Evolutionary conservation across 2,888 invertebrate species (phyloP).

Genomic region (Timandra comae): DNA sequence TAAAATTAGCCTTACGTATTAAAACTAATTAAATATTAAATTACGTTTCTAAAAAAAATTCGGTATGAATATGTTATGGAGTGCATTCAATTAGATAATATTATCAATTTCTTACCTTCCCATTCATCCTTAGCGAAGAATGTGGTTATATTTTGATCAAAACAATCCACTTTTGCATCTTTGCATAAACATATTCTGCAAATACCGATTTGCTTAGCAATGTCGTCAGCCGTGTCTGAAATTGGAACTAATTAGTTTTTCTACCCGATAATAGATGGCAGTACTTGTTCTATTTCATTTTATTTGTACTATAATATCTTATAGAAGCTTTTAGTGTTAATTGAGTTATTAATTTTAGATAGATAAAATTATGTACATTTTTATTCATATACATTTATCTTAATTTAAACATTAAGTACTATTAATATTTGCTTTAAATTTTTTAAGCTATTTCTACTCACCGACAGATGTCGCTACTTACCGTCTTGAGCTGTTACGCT

Average conservation of each 20-base stretch:
- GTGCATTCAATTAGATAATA: too few relatives aligned
- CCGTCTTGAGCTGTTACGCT: conserved; percentile 25
- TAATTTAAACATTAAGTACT: too few relatives aligned
- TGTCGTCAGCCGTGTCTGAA: conserved; percentile 25
- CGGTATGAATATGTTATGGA: too few relatives aligned
- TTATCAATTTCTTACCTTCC: conserved; percentile 70
- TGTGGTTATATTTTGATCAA: conserved; percentile 54
- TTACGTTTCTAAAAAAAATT: too few relatives aligned
- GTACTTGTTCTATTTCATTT: background rate
- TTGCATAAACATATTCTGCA: conserved; percentile 75
- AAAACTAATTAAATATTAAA: conserved; percentile 2
- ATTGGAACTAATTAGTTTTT: conserved; percentile 24
- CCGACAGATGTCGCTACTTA: conserved; percentile 22
- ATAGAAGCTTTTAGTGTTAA: background rate
- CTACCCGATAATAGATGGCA: conserved; percentile 39
- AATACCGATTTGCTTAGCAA: conserved; percentile 48
- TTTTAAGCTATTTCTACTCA: too few relatives aligned
- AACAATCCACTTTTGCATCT: conserved; percentile 72
- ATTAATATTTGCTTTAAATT: too few relatives aligned
- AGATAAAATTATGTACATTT: too few relatives aligned
- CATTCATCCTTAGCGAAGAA: conserved; percentile 76
- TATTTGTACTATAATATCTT: background rate
- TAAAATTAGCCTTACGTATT: too few relatives aligned
- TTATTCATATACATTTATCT: too few relatives aligned
- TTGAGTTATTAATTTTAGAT: too few relatives aligned